Base-by-base conservation (phyloP, 2,113 vertebrate species). In the Piaya cayana region DNA sequence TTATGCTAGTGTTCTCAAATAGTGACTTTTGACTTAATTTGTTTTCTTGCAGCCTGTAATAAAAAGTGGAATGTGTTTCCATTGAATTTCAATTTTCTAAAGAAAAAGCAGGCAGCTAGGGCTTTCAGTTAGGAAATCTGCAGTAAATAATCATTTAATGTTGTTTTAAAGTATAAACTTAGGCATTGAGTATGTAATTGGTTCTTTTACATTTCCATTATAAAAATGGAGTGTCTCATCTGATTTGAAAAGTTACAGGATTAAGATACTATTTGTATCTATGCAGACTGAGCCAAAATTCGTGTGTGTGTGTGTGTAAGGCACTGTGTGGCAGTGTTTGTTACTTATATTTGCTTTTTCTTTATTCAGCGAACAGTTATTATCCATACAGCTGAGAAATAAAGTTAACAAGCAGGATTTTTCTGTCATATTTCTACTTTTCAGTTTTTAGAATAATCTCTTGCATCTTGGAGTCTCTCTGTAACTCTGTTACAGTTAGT, bases 31-130 rank as follows among this genome's bases (percentile, higher is more conserved):
- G 58, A 19, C 49, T 95, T 81, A 76, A 74, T 95, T 90, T 77
- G 16, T 95, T 94, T 77, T 95, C 62, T 93, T 96, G 59, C 78
- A 89, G 70, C 63, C 45, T 43, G 76, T 92, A 83, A 68, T 76
- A 77, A 43, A 62, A 96, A 95, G 59, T 70, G 84, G 56, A 59
- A 36, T 86, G 42, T 20, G 21, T 92, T 96, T 96, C 68, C 74
- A 75, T 90, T 93, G 91, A 95, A 92, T 65, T 93, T 84, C 42
- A 62, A 11, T 72, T 94, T 94, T 74, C 10, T 91, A 82, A 84
- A 94, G 82, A 64, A 96, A 95, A 97, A 97, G 30, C 50, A 87
- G 88, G 37, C 68, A 91, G 72, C 95, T 96, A 95, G 79, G 81
- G 49, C 82, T 95, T 93, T 82, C 1, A n/a, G 77, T 92, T 88